These are phyloP conservation scores for Lepilemur septentrionalis DNA, from an alignment of 2,797 vertebrate species.

Conservation along the genomic window DNA sequence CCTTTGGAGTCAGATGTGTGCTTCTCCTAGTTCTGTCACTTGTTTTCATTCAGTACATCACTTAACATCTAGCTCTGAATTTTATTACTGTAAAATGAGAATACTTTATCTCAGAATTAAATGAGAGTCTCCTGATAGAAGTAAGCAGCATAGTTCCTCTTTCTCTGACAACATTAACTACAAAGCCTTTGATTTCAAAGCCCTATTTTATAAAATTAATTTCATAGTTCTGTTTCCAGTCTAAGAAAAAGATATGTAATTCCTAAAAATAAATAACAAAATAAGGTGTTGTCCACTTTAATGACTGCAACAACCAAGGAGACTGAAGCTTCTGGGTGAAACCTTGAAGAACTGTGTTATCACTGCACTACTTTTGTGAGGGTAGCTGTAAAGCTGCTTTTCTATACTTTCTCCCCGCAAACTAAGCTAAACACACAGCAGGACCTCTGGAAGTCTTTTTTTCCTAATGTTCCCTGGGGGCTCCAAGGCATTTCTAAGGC, in stretches of 20 bases:
- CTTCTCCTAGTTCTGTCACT: background rate
- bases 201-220: constrained; percentile 9
- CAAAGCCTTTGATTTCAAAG: constrained; percentile 53
- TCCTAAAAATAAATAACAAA: constrained; percentile 38
- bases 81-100: constrained; percentile 50
- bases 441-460: background rate
- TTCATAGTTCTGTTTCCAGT: constrained; percentile 16
- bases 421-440: background rate
- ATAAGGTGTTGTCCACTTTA: background rate
- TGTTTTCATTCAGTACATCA: background rate
- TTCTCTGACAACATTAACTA: constrained; percentile 21
- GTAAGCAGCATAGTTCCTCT: background rate
- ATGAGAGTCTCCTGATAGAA: background rate
- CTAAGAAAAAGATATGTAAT: background rate
- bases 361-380: background rate
- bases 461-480: background rate
- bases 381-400: background rate
- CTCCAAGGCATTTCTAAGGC: background rate
- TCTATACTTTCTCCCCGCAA: constrained; percentile 18
- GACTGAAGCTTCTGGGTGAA: background rate
- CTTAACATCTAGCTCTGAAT: constrained; percentile 19
- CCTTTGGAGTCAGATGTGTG: background rate
- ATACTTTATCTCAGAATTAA: background rate
- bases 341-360: background rate
- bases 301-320: background rate